Evolutionary conservation across 1,140 invertebrate genomes (phyloP).

Genomic region (Aphis gossypii): DNA sequence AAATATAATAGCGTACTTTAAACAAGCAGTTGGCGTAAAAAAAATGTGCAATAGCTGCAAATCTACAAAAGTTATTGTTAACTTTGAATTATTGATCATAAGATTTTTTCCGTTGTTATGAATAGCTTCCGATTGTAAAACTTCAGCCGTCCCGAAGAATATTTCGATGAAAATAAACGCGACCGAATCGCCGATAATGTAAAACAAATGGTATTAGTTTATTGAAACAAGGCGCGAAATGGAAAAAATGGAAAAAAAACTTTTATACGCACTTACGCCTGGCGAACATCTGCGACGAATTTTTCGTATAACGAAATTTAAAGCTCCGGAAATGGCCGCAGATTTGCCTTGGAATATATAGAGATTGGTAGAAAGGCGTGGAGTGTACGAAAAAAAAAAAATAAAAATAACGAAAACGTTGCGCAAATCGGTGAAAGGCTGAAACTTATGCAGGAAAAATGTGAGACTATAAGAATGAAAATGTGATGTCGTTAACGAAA

Average conservation of each 20-base stretch:
- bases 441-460: constrained; percentile 5
- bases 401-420: constrained; percentile 26
- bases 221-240: constrained; percentile 54
- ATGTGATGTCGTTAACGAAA: constrained; percentile 43
- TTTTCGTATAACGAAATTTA: constrained; percentile 52
- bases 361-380: background rate
- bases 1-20: background rate
- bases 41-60: constrained; percentile 16
- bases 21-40: constrained; percentile 5
- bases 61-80: constrained; percentile 33
- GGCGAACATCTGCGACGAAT: constrained; percentile 51
- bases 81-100: constrained; percentile 42
- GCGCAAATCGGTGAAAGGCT: constrained; percentile 30
- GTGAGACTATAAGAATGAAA: constrained; percentile 38
- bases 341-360: constrained; percentile 37
- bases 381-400: no score
- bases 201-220: constrained; percentile 50
- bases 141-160: background rate
- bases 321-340: constrained; percentile 45
- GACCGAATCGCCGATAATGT: constrained; percentile 51
- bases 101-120: background rate
- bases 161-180: constrained; percentile 48
- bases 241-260: constrained; percentile 26
- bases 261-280: constrained; percentile 35
- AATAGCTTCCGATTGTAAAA: background rate